Base-by-base conservation (phyloP, 1,140 invertebrate genomes). In the Drosophila pallidifrons region DNA sequence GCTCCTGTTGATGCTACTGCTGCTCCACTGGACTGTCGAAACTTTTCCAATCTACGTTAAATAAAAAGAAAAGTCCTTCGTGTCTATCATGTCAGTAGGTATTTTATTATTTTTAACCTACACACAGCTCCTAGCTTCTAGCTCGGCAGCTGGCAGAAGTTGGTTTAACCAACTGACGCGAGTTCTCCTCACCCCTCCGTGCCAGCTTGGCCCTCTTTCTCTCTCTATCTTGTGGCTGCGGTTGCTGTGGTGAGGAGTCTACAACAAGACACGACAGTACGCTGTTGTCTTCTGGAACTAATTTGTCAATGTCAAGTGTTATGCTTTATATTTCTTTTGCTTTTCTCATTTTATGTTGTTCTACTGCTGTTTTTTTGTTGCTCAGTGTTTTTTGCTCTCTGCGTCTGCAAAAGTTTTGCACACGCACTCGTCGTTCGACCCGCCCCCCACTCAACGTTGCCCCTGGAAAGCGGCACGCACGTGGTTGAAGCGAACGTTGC, bases 231-330 rank as follows among this genome's bases (percentile, higher is more conserved):
- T 41, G 28, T 20, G 46, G 54, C 38, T 46, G 11, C 0, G 70
- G 45, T 20, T 67, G 45, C 16, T 20, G 35, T 30, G 41, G 45
- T 3, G 7, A 4, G 28, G 25, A 63, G 28, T 41, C 28, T 30
- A 49, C 57, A 43, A 32, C 45, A 60, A 71, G 52, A 38, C 61
- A 43, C 41, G 65, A 74, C 65, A 70, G 61, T 38, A 45, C 25
- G 47, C 72, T 81, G 72, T 79, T 89, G 86, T 90, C 86, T 90
- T 86, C 76, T 85, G 81, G 67, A 91, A 91, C 88, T 91, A 91
- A 91, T 91, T 91, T 91, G 88, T 91, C 88, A 91, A 91, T 91
- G 88, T 91, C 88, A 91, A 91, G 88, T 91, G 88, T 88, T 91
- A 91, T 91, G 91, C 91, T 85, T 90, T 90, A 75, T 89, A 90